Conservation (phyloP, 2,113 vertebrate genomes). For the Microcebus tavaratra region DNA sequence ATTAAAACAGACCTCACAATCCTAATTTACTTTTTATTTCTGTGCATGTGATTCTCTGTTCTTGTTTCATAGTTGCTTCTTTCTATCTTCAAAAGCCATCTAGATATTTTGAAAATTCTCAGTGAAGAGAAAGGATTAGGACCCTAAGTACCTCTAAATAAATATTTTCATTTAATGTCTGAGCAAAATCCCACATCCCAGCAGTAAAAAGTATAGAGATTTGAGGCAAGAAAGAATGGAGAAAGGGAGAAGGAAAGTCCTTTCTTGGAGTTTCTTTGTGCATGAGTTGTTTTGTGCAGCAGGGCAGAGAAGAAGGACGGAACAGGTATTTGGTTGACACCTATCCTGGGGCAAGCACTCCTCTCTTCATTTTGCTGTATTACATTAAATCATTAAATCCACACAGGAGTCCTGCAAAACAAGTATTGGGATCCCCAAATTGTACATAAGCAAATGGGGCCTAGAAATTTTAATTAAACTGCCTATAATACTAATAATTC, state of each 20-base stretch:
- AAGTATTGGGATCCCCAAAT: neutral
- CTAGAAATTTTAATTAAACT: slow-evolving; percentile 13
- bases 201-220: neutral
- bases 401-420: neutral
- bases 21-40: slow-evolving; percentile 19
- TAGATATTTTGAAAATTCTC: slow-evolving; percentile 3
- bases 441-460: neutral
- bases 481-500: neutral
- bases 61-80: neutral
- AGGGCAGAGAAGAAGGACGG: neutral
- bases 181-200: neutral
- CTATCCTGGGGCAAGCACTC: neutral
- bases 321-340: neutral
- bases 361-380: neutral
- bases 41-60: neutral
- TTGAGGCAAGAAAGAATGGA: neutral
- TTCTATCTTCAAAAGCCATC: neutral
- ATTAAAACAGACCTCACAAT: neutral
- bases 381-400: neutral
- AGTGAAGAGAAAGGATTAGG: neutral
- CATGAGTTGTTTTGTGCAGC: neutral
- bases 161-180: slow-evolving; percentile 6
- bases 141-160: neutral
- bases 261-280: neutral
- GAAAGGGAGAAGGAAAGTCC: neutral